Evolutionary conservation across 2,113 vertebrate genomes (phyloP), one percentile per base, ranked within the genome.

Genomic region (Larimichthys polyactis): DNA sequence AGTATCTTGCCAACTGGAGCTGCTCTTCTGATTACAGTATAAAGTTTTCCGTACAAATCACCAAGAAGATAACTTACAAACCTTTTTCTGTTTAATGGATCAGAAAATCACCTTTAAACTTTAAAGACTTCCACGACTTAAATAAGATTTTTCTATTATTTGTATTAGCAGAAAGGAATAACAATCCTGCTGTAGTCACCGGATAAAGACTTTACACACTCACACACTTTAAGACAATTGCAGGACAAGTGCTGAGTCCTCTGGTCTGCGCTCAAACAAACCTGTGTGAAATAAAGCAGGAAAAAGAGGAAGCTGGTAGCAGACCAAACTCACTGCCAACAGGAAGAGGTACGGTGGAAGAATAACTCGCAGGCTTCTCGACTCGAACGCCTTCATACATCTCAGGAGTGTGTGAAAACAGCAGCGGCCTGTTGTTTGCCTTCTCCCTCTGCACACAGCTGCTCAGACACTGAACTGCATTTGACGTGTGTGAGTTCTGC

Each of bases 241-340:
- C 3, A 51, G 20, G 14, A 12, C 20, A 48, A 77, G 65, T 46
- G 32, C 55, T 17, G 51, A 64, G 36, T 66, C 22, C 51, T 65
- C 48, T 16, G 19, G 24, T 19, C 69, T 36, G 24, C 22, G 52
- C 29, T 59, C 20, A 49, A 27, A 83, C 22, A 54, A 72, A 72
- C 44, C 36, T 48, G 52, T 66, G 69, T 83, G 81, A 78, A 67
- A 49, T 57, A 19, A 71, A 77, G 27, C 59, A 77, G 19, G 29
- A 32, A 57, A 27, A 71, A 27, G 59, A 62, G 75, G 54, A 73
- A 83, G 24, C 69, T 68, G 62, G 52, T 4, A 44, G 29, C n/a
- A 51, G 75, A 83, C 4, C 52, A 22, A 11, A 15, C 4, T 24
- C 54, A n/a, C 3, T 51, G 68, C 60, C 75, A 78, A 36, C 74